Conservation (phyloP, 2,797 vertebrate species). For the Sus cebifrons region DNA sequence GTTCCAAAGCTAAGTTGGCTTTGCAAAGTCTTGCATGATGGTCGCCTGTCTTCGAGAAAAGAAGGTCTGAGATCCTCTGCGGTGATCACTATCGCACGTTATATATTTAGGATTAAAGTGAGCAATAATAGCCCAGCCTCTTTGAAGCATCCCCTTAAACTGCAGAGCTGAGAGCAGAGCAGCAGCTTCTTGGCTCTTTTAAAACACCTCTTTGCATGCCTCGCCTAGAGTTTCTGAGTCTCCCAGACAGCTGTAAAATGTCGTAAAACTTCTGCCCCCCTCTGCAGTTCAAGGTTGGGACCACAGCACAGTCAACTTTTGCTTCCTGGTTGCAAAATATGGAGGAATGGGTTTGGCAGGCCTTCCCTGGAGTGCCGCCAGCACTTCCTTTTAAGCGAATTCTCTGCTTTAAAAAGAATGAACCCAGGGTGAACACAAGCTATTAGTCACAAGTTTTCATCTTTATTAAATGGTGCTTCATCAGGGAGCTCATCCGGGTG, state of each 20-base stretch:
- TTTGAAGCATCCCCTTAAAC: neutral
- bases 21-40: neutral
- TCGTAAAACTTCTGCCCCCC: neutral
- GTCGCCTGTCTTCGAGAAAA: slow-evolving; percentile 28
- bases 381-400: slow-evolving; percentile 44
- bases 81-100: slow-evolving; percentile 15
- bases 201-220: neutral
- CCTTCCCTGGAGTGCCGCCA: neutral
- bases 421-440: slow-evolving; percentile 26
- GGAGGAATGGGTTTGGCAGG: neutral
- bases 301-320: neutral
- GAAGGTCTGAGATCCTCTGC: neutral
- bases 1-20: neutral
- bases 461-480: slow-evolving; percentile 33
- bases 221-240: neutral
- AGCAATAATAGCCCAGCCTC: neutral
- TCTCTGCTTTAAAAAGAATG: slow-evolving; percentile 45
- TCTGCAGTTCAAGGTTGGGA: neutral
- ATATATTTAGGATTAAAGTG: slow-evolving; percentile 18
- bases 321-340: neutral
- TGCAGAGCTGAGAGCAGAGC: neutral
- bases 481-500: neutral
- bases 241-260: neutral
- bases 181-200: neutral
- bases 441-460: slow-evolving; percentile 54